phyloP scores from a whole-genome alignment of 1,140 invertebrate genomes.

The Pararge aegeria region DNA sequence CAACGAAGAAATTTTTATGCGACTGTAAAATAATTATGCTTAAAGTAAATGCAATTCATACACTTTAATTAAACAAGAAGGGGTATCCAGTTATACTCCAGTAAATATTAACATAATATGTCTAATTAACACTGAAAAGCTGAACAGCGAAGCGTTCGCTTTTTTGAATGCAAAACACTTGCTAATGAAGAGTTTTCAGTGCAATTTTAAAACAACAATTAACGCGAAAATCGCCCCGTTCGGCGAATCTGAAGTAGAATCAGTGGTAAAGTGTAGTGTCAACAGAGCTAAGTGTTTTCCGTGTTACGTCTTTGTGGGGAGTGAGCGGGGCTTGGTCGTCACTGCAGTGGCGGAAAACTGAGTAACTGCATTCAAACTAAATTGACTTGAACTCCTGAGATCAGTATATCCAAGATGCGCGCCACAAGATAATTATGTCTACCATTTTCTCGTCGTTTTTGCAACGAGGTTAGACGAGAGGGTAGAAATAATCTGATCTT shows the following conservation, averaged over 20 bases:
- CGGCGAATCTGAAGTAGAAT: slow-evolving; percentile 54
- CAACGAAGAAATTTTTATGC: too few relatives aligned
- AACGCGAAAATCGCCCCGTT: slow-evolving; percentile 26
- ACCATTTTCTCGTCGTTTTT: too few relatives aligned
- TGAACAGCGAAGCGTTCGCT: not conserved
- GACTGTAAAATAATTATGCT: too few relatives aligned
- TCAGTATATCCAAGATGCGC: too few relatives aligned
- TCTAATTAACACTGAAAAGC: not conserved
- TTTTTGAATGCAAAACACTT: slow-evolving; percentile 1
- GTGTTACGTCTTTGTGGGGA: slow-evolving; percentile 68
- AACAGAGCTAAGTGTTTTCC: slow-evolving; percentile 76
- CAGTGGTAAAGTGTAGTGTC: slow-evolving; percentile 72
- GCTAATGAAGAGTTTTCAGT: slow-evolving; percentile 15
- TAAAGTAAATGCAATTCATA: too few relatives aligned
- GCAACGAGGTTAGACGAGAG: too few relatives aligned
- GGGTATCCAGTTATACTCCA: too few relatives aligned
- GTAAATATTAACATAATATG: not conserved
- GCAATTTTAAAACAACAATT: slow-evolving; percentile 19
- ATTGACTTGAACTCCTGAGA: too few relatives aligned
- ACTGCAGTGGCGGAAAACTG: slow-evolving; percentile 18
- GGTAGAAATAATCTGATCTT: too few relatives aligned
- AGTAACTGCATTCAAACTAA: slow-evolving; percentile 16
- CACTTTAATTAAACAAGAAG: too few relatives aligned
- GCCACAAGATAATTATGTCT: too few relatives aligned
- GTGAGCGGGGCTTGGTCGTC: slow-evolving; percentile 8